Evolutionary conservation across 2,888 invertebrate species (phyloP), one percentile per base, ranked within the genome.

Genomic region (Cephus pygmeus): DNA sequence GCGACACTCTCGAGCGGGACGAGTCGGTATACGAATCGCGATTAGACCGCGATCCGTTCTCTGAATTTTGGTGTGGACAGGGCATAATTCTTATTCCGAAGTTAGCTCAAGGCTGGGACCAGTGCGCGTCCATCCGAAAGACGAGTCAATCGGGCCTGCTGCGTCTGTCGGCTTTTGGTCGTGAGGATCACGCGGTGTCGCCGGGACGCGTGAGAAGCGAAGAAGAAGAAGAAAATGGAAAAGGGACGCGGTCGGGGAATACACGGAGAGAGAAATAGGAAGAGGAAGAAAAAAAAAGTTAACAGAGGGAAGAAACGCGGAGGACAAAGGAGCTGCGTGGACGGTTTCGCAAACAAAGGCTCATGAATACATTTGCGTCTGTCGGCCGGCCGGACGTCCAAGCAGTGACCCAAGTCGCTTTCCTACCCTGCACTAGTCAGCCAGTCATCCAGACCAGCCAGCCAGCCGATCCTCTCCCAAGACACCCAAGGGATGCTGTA

Each of bases 361-460:
- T 85, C 85, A 83, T 84, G 85, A 86, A 85, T 86, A 85, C 83
- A 82, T 85, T 84, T 85, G 82, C 80, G 35, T 79, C 76, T 74
- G 80, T 81, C 79, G 79, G 80, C 73, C 79, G 73, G 77, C 34
- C 71, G 71, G 31, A 33, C 71, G 71, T 12, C 34, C 71, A 34
- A 34, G 23, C 71, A 34, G 71, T 71, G 71, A 34, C 12, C 71
- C 23, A 56, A 56, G 56, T 23, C 9, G 56, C 56, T 23, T 40
- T 23, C 2, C 56, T 23, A 56, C 56, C 56, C 23, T 23, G 56
- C 23, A 9, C 56, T 9, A 56, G 56, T 56, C 56, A 23, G 56
- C 23, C 56, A 56, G 56, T 56, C 56, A 9, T 56, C 56, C 56
- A 56, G 23, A 15, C 56, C 23, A 56, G 56, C 2, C 56, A 56